phyloP scores from a whole-genome alignment of 2,113 vertebrate species.

The Glaucidium brasilianum region DNA sequence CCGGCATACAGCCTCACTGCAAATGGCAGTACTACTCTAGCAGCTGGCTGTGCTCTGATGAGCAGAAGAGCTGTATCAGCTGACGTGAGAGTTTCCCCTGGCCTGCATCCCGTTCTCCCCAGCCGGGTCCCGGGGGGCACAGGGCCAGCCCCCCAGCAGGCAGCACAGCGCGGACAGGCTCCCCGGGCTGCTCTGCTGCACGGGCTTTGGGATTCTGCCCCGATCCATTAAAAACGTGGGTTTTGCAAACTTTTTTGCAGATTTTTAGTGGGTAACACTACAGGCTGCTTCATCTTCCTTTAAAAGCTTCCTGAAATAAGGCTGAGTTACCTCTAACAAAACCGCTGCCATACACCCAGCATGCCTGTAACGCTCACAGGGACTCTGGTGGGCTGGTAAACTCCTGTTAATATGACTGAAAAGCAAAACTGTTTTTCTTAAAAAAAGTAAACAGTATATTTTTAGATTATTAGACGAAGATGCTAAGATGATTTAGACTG shows the following conservation, averaged over 20 bases:
- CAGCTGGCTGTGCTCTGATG: not conserved
- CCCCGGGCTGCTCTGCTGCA: not conserved
- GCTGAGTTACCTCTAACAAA: not conserved
- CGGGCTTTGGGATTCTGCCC: not conserved
- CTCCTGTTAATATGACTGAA: not conserved
- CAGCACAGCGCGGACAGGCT: not conserved
- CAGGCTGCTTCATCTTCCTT: not conserved
- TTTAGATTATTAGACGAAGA: not conserved
- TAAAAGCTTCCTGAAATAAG: not conserved
- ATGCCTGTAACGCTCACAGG: not conserved
- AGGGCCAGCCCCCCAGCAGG: not conserved
- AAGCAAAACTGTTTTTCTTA: not conserved
- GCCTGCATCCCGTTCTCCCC: not conserved
- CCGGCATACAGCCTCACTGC: not conserved
- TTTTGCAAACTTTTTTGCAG: not conserved
- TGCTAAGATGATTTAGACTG: not conserved
- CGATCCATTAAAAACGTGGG: not conserved
- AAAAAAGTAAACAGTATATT: not conserved
- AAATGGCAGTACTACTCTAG: not conserved
- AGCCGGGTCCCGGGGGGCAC: fast-evolving
- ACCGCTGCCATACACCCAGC: not conserved
- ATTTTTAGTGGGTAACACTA: not conserved
- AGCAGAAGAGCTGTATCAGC: not conserved
- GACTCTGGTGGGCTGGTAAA: not conserved
- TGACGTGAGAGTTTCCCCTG: not conserved